These are phyloP conservation scores for Chelidonichthys spinosus DNA, from an alignment of 2,797 vertebrate species.

Conservation along the genomic window DNA sequence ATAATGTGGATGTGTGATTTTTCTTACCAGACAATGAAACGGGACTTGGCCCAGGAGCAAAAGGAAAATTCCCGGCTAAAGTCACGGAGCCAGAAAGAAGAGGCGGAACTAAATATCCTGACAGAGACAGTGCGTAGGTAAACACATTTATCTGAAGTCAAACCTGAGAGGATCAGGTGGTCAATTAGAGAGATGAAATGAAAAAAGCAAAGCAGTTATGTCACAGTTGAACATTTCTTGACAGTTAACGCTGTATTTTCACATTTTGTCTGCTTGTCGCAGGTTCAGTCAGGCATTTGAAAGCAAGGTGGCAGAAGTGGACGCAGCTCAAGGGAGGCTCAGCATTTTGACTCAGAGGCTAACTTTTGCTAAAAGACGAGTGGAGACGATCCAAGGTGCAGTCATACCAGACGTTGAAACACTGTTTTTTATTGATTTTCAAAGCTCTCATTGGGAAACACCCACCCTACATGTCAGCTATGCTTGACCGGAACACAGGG, in stretches of 20 bases:
- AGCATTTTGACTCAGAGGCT: slow-evolving; percentile 82
- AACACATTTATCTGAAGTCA: neutral
- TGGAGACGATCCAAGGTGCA: slow-evolving; percentile 87
- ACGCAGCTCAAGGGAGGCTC: slow-evolving; percentile 74
- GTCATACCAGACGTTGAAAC: neutral
- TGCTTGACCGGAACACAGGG: too few species aligned
- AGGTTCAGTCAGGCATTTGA: slow-evolving; percentile 79
- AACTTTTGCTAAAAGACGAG: slow-evolving; percentile 83
- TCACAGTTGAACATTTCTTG: neutral
- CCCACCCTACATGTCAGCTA: too few species aligned
- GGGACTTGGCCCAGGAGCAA: slow-evolving; percentile 67
- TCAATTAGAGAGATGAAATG: neutral
- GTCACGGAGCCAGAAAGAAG: slow-evolving; percentile 62
- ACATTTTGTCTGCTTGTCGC: slow-evolving; percentile 12
- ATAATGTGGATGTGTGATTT: slow-evolving; percentile 36
- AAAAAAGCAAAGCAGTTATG: neutral
- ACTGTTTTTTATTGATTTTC: too few species aligned
- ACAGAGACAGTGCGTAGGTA: slow-evolving; percentile 81
- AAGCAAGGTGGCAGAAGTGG: slow-evolving; percentile 74
- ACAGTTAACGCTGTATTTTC: slow-evolving; percentile 9
- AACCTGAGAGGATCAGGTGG: neutral
- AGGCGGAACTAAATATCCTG: slow-evolving; percentile 67
- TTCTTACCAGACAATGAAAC: slow-evolving; percentile 78
- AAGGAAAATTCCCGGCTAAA: slow-evolving; percentile 70
- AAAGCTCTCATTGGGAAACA: too few species aligned